These are phyloP conservation scores for Oncorhynchus masou DNA, from an alignment of 2,113 vertebrate genomes.

Conservation along the genomic window DNA sequence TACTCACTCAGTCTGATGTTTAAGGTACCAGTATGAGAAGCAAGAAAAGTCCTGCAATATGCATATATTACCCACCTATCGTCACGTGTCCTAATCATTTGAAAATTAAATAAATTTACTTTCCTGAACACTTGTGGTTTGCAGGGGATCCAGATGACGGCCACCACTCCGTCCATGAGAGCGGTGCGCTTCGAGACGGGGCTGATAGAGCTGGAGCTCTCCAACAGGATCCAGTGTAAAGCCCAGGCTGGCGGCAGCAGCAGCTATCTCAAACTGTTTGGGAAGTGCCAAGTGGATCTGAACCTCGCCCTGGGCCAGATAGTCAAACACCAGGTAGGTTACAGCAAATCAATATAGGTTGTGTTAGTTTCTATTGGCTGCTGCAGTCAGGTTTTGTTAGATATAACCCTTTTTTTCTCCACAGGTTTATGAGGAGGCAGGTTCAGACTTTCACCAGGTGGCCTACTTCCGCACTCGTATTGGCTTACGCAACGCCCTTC, in stretches of 20 bases:
- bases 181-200: conserved; percentile 97
- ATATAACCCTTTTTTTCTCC: neutral
- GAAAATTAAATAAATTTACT: no score
- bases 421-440: conserved; percentile 97
- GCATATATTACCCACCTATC: no score
- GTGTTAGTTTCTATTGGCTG: neutral
- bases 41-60: neutral
- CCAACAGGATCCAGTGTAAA: conserved; percentile 96
- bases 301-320: conserved; percentile 96
- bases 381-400: neutral
- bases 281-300: conserved; percentile 97
- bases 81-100: no score
- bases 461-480: conserved; percentile 97
- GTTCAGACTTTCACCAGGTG: conserved; percentile 98
- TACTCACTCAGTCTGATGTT: conserved; percentile 94
- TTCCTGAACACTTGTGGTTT: neutral
- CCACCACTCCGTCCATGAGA: conserved; percentile 96
- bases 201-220: conserved; percentile 94
- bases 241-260: conserved; percentile 90
- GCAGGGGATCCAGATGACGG: conserved; percentile 97
- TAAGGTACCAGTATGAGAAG: conserved; percentile 77
- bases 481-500: conserved; percentile 90
- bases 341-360: no score
- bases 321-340: conserved; percentile 91
- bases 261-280: conserved; percentile 97